Base-by-base conservation (phyloP, 2,888 invertebrate species). In the Apodemia zela region DNA sequence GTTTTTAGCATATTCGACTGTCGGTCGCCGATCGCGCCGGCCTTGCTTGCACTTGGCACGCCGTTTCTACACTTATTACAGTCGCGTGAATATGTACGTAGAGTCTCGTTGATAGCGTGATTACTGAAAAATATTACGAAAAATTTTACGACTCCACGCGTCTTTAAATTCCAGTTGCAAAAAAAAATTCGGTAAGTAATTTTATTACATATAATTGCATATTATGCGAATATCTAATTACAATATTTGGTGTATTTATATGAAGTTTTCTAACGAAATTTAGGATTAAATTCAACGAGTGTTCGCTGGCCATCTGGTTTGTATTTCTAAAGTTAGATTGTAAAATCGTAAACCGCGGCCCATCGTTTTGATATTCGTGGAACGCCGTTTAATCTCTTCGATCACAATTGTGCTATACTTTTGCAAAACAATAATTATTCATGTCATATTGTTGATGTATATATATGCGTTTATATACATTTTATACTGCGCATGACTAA, bases 311-410 rank as follows among this genome's bases (percentile, higher is more conserved):
- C 90, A 91, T 91, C 90, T 91, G 90, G 90, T 84, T 87, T 87
- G 83, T 85, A 87, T 88, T 78, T 89, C 90, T 91, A 91, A 89
- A 90, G 87, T 91, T 91, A 91, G 90, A 88, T 85, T 87, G 85
- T 86, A 85, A 87, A 88, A 89, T 88, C 87, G 89, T 90, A 87
- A 89, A 91, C 87, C 83, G 80, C 80, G 79, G 79, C 80, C 81
- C 84, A 84, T 84, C 84, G 83, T 82, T 42, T 82, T 81, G 77
- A 77, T 84, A 83, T 85, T 83, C 79, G 80, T 78, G 77, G 81
- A 79, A 61, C 60, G 59, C 59, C 61, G 60, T 61, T 49, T 58
- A 47, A 63, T 35, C 45, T 57, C 65, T 59, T 62, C 54, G 59
- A 59, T 54, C 59, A 54, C 60, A 47, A 54, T 62, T 60, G 54